These are phyloP conservation scores for Zapornia atra DNA, from an alignment of 2,113 vertebrate species.

Conservation along the genomic window DNA sequence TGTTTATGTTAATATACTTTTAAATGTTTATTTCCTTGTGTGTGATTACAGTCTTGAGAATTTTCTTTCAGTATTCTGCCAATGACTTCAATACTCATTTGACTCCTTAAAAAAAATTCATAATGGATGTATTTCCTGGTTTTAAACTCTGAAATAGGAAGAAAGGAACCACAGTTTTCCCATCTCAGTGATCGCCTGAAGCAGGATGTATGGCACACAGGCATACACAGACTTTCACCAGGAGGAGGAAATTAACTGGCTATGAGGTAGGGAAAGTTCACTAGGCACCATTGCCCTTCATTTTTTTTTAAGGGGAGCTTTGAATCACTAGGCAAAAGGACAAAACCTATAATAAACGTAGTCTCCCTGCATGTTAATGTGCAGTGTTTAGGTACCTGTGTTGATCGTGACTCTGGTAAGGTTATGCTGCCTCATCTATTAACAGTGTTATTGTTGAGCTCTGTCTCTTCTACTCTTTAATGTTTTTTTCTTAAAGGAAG, in stretches of 20 bases:
- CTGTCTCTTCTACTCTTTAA: background rate
- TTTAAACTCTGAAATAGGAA: constrained; percentile 32
- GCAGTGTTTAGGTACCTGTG: background rate
- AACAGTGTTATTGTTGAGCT: background rate
- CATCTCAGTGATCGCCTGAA: background rate
- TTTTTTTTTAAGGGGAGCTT: background rate
- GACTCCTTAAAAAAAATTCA: background rate
- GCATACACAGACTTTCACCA: background rate
- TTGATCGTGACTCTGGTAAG: background rate
- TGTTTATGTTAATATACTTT: background rate
- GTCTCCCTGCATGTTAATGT: background rate
- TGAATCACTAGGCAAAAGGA: background rate
- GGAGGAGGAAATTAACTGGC: constrained; percentile 21
- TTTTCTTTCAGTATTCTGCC: background rate
- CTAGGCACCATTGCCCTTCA: background rate
- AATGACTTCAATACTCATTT: constrained; percentile 34
- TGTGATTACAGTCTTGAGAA: background rate
- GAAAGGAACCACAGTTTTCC: constrained; percentile 29
- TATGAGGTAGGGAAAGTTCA: constrained; percentile 3
- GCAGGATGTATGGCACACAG: constrained; percentile 22
- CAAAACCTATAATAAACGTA: background rate
- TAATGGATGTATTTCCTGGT: constrained; percentile 45
- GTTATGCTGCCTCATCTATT: background rate
- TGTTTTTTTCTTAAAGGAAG: background rate
- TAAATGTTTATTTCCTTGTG: background rate